Conservation (phyloP, 2,888 invertebrate species). For the Ichneumon xanthorius region DNA sequence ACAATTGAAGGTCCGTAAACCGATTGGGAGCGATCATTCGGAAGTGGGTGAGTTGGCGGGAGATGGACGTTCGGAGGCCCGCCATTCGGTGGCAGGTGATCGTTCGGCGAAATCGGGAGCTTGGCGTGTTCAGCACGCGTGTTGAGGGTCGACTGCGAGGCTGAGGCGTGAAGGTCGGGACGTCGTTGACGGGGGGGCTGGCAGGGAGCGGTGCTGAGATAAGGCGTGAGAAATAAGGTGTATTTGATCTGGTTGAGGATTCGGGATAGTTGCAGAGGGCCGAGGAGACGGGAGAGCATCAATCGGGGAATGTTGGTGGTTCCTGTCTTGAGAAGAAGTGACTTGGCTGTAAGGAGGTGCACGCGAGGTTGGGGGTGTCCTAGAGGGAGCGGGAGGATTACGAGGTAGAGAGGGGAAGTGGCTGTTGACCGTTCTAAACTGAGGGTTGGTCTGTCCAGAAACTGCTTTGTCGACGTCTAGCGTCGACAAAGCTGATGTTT, state of each 20-base stretch:
- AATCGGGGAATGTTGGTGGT: too few species aligned
- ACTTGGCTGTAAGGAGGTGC: background rate
- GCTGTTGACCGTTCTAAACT: background rate
- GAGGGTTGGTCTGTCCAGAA: background rate
- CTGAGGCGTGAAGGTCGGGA: background rate
- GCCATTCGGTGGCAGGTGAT: background rate
- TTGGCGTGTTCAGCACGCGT: background rate
- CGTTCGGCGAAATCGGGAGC: too few species aligned
- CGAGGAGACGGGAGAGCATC: background rate
- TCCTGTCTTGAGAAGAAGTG: background rate
- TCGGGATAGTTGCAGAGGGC: background rate
- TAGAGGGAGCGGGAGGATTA: background rate
- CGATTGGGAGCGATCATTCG: too few species aligned
- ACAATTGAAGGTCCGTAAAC: too few species aligned
- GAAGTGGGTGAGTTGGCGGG: too few species aligned
- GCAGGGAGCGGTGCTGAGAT: too few species aligned
- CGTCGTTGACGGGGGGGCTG: background rate
- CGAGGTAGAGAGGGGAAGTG: background rate
- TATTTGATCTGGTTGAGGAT: background rate
- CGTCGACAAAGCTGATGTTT: too few species aligned
- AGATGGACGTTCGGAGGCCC: too few species aligned
- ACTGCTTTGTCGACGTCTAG: too few species aligned
- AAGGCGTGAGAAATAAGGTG: too few species aligned
- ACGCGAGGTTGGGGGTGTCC: background rate
- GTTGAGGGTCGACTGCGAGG: background rate